A percentile compares a stretch with the other conserved stretches of the same genome.
phyloP scores from a whole-genome alignment of 2,113 vertebrate species.

The Spea bombifrons region DNA sequence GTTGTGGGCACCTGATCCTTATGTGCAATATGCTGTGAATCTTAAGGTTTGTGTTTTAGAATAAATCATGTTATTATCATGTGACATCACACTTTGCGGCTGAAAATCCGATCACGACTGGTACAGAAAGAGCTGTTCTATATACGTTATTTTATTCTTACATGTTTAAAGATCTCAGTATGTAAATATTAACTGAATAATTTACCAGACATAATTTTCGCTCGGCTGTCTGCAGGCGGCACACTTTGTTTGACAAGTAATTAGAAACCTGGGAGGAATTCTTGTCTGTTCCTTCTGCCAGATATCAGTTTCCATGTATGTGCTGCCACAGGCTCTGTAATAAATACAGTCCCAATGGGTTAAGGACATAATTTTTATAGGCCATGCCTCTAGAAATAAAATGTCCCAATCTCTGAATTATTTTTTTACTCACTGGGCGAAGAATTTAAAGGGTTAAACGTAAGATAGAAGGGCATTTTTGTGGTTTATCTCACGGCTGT shows the following conservation, averaged over 20 bases:
- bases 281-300: constrained; percentile 43
- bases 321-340: constrained; percentile 38
- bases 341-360: constrained; percentile 23
- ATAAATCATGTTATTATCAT: too few relatives aligned
- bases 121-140: constrained; percentile 23
- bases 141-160: constrained; percentile 37
- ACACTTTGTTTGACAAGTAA: constrained; percentile 46
- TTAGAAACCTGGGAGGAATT: constrained; percentile 42
- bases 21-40: too few relatives aligned
- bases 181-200: constrained; percentile 49
- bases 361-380: constrained; percentile 37
- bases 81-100: background rate
- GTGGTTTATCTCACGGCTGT: constrained; percentile 17
- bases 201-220: constrained; percentile 46
- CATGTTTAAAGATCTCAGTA: constrained; percentile 44
- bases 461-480: constrained; percentile 17
- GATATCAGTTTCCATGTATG: constrained; percentile 45
- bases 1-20: too few relatives aligned
- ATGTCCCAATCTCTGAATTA: background rate
- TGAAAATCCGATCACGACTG: background rate
- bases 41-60: too few relatives aligned
- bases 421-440: background rate
- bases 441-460: constrained; percentile 10
- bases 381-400: constrained; percentile 25
- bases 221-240: constrained; percentile 39